A percentile compares a stretch with the other conserved stretches of the same genome.
Conservation (phyloP, 64 coral and sea anemone species). For the Astreopora myriophthalma region DNA sequence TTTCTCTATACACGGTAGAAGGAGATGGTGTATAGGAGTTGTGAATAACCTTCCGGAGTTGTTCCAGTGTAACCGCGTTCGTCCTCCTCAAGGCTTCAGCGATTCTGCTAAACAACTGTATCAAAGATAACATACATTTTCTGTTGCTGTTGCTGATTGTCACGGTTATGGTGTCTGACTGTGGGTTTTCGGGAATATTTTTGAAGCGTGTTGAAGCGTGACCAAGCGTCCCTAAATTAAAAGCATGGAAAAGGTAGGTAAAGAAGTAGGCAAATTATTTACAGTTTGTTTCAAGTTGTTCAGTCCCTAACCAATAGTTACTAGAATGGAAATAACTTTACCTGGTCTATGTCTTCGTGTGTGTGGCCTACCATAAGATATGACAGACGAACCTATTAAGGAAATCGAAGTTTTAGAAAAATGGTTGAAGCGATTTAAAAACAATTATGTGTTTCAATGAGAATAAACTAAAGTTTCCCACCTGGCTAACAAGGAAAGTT, state of each 20-base stretch:
- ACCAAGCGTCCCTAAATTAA: too few species aligned
- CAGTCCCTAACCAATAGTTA: neutral
- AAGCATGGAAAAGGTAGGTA: too few species aligned
- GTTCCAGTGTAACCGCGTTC: constrained; percentile 22
- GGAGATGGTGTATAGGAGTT: constrained; percentile 43
- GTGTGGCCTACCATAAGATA: constrained; percentile 60
- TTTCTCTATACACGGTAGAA: neutral
- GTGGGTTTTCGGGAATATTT: neutral
- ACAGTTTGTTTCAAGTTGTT: neutral
- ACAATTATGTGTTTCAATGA: neutral
- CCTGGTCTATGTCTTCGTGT: constrained; percentile 38
- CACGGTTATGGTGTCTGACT: neutral
- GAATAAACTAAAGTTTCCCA: too few species aligned
- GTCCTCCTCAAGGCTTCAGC: neutral
- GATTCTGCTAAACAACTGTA: constrained; percentile 76
- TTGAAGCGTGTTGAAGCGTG: too few species aligned
- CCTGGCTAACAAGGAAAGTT: too few species aligned
- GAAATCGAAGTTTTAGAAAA: neutral
- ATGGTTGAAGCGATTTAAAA: neutral
- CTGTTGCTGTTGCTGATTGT: neutral
- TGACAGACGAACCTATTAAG: constrained; percentile 39
- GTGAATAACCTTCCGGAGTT: constrained; percentile 31
- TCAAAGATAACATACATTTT: neutral
- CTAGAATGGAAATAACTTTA: neutral
- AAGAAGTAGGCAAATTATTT: neutral